Evolutionary conservation across 2,888 invertebrate species (phyloP), one percentile per base, ranked within the genome.

Genomic region (Drosophila melanosoma): DNA sequence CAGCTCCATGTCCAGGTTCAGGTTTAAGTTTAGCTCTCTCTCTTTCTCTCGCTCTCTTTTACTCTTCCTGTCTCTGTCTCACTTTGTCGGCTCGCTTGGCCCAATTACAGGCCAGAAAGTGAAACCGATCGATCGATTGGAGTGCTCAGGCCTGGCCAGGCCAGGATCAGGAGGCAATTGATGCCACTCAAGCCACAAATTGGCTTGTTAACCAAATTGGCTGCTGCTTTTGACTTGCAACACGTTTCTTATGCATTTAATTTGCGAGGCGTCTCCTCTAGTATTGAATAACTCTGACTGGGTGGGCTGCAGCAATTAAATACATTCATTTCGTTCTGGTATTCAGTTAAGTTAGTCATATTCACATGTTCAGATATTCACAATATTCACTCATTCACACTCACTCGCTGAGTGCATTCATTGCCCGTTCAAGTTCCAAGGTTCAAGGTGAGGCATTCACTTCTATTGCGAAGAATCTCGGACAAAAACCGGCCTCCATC

Each of bases 141-240:
- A 45, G 45, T 45, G 45, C 2, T 45, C 45, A 23, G 20, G 45
- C 45, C 12, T 12, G 36, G 36, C 12, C 67, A 32, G 62, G 52
- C 52, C 80, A 79, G 36, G 12, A 29, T 40, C 63, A 76, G 71
- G 42, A 86, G 74, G 79, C 73, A 75, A 72, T 73, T 78, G 83
- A 79, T 70, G 83, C 42, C 69, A 75, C 70, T 67, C 64, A 63
- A 72, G 69, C 80, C 60, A 23, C 23, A 83, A 89, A 85, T 88
- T 90, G 85, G 77, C 87, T 90, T 84, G 89, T 87, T 87, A 90
- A 82, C 85, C 87, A 87, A 90, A 87, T 90, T 87, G 81, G 69
- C 69, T 70, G 81, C 87, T 83, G 53, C 61, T 59, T 57, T 33
- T 62, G 81, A 81, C 53, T 45, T 45, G 69, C 87, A 89, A 82